Conservation (phyloP, 2,888 invertebrate species). For the Agrotis clavis region DNA sequence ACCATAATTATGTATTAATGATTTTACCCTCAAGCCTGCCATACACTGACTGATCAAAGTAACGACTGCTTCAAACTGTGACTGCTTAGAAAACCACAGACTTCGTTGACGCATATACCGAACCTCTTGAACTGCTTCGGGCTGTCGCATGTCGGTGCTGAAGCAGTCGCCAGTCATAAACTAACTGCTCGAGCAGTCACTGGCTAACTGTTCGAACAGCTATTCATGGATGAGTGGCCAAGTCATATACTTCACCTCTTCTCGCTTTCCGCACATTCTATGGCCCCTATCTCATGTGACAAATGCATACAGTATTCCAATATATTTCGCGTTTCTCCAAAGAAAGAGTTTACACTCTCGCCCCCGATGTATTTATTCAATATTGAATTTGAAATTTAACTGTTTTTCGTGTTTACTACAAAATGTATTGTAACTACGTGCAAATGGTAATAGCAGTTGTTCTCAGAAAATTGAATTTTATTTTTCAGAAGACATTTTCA, state of each 20-base stretch:
- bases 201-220: no score
- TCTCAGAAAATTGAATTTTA: not conserved
- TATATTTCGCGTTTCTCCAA: conserved; percentile 53
- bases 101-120: no score
- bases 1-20: no score
- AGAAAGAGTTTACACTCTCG: conserved; percentile 50
- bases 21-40: no score
- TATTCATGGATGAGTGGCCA: no score
- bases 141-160: no score
- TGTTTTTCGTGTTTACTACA: conserved; percentile 21
- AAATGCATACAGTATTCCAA: conserved; percentile 63
- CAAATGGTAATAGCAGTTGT: not conserved
- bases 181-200: no score
- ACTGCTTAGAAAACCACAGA: no score
- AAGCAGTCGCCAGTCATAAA: no score
- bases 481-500: not conserved
- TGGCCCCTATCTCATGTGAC: conserved; percentile 56
- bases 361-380: conserved; percentile 43
- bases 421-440: conserved; percentile 24
- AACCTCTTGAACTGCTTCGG: no score
- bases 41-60: no score
- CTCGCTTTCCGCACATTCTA: not conserved
- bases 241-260: not conserved
- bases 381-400: conserved; percentile 49
- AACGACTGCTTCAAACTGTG: no score